Evolutionary conservation across 1,140 invertebrate species (phyloP).

Genomic region (Cydia splendana): DNA sequence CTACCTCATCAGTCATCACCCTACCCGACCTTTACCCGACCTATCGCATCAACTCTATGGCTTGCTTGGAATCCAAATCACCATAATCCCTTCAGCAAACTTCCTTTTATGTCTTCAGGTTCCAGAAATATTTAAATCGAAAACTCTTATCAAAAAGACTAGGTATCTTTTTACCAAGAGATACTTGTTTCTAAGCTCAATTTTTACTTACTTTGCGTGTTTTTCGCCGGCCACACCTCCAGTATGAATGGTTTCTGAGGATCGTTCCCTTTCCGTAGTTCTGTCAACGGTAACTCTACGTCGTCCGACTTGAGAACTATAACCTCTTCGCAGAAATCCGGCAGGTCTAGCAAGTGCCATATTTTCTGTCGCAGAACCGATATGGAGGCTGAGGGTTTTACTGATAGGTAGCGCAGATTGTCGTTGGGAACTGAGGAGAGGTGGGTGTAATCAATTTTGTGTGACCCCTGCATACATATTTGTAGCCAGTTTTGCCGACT

Average conservation of each 20-base stretch:
- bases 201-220: slow-evolving; percentile 44
- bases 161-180: too few species aligned
- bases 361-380: slow-evolving; percentile 63
- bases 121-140: too few species aligned
- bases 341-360: slow-evolving; percentile 68
- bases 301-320: slow-evolving; percentile 60
- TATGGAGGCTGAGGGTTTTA: slow-evolving; percentile 61
- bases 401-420: slow-evolving; percentile 61
- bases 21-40: too few species aligned
- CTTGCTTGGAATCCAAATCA: too few species aligned
- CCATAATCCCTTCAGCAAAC: too few species aligned
- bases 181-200: too few species aligned
- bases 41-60: too few species aligned
- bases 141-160: too few species aligned
- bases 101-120: too few species aligned
- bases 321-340: slow-evolving; percentile 69
- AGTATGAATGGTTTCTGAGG: slow-evolving; percentile 66
- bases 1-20: too few species aligned
- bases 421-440: slow-evolving; percentile 53
- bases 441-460: neutral
- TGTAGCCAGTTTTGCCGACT: too few species aligned
- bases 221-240: slow-evolving; percentile 63
- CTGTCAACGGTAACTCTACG: slow-evolving; percentile 59
- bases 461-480: too few species aligned
- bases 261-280: slow-evolving; percentile 63